Conservation (phyloP, 2,888 invertebrate species). For the Smittia sp. region DNA sequence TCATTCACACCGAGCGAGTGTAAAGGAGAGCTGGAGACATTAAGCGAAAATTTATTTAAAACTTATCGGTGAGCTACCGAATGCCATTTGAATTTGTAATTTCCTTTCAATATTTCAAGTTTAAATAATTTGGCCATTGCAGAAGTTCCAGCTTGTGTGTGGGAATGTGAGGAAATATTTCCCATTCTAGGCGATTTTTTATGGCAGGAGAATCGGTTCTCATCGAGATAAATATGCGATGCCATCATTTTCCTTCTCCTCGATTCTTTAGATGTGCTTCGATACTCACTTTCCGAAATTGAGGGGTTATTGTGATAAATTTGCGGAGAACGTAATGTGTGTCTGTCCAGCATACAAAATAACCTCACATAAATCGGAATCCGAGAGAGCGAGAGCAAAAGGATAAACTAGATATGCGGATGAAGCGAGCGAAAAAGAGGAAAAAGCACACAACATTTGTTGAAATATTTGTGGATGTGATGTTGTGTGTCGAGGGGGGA, state of each 20-base stretch:
- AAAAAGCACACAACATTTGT: constrained; percentile 4
- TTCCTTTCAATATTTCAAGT: not conserved
- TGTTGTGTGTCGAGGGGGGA: not conserved
- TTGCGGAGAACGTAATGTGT: constrained; percentile 33
- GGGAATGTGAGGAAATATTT: no score
- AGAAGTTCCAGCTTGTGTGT: not conserved
- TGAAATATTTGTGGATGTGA: not conserved
- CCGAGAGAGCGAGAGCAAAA: constrained; percentile 5
- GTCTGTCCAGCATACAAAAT: constrained; percentile 38
- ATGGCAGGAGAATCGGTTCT: not conserved
- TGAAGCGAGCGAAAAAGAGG: not conserved
- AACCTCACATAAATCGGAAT: constrained; percentile 31
- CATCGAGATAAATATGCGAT: not conserved
- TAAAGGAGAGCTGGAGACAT: not conserved
- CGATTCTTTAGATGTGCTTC: not conserved
- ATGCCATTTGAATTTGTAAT: constrained; percentile 28
- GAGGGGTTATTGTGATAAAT: constrained; percentile 41
- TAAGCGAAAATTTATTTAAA: constrained; percentile 4
- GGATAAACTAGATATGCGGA: constrained; percentile 36
- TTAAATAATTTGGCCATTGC: constrained; percentile 1
- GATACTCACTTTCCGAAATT: constrained; percentile 29
- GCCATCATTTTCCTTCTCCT: not conserved
- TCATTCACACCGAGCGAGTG: not conserved
- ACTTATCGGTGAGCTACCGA: constrained; percentile 3
- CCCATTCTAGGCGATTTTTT: no score